Percentiles rank a stretch among this genome's conserved stretches.
phyloP scores from a whole-genome alignment of 1,140 invertebrate genomes.

The Papilio polyxenes region DNA sequence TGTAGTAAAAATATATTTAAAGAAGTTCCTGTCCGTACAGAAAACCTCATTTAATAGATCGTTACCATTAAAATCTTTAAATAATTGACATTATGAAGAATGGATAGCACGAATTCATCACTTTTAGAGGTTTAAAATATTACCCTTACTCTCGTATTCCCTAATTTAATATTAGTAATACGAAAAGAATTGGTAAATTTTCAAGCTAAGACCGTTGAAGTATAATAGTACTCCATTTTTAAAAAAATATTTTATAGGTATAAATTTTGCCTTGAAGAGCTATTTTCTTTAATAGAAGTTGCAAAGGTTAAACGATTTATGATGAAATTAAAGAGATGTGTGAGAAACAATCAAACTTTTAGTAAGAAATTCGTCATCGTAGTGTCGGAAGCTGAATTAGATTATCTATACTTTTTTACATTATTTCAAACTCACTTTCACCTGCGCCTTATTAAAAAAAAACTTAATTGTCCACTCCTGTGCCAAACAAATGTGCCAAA shows the following conservation, averaged over 20 bases:
- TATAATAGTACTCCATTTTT: not conserved
- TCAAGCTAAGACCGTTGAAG: not conserved
- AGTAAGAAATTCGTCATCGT: not conserved
- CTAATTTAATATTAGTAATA: not conserved
- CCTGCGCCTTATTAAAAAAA: too few species aligned
- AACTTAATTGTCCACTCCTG: too few species aligned
- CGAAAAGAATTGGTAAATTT: not conserved
- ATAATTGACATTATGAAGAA: slow-evolving; percentile 1
- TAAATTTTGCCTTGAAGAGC: not conserved
- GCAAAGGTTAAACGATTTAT: not conserved
- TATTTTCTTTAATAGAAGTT: not conserved
- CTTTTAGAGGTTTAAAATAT: not conserved
- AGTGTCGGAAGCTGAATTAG: not conserved
- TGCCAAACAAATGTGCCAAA: too few species aligned
- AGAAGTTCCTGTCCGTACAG: not conserved
- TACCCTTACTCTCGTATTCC: not conserved
- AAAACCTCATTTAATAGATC: not conserved
- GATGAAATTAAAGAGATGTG: not conserved
- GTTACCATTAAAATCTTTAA: not conserved
- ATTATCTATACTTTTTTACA: not conserved
- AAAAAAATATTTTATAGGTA: not conserved
- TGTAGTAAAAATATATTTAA: not conserved
- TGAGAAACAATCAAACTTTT: not conserved
- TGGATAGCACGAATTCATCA: not conserved
- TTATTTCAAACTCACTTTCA: too few species aligned